Conservation (phyloP, 2,888 invertebrate species). For the Amiota minor region DNA sequence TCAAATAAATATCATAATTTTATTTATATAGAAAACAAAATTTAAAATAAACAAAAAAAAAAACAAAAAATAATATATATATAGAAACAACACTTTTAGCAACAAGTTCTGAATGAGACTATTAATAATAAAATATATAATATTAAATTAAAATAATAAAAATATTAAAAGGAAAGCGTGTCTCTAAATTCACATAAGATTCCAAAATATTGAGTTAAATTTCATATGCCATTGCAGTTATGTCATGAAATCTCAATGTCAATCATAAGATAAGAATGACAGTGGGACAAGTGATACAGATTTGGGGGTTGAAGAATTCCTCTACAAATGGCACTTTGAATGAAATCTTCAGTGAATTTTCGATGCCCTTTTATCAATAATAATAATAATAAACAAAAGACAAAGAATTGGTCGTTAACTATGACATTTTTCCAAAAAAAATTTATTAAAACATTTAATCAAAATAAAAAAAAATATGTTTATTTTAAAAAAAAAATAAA, state of each 20-base stretch:
- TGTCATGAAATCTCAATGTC: too few species aligned
- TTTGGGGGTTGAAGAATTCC: too few species aligned
- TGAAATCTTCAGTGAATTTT: too few species aligned
- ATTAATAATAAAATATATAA: conserved; percentile 61
- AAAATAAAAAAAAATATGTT: conserved; percentile 32
- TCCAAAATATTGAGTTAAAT: too few species aligned
- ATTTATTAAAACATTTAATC: background rate
- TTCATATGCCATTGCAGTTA: too few species aligned
- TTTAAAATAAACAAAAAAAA: conserved; percentile 12
- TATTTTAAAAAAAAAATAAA: conserved; percentile 28
- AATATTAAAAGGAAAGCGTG: conserved; percentile 23
- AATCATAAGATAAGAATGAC: too few species aligned
- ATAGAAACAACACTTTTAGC: conserved; percentile 67
- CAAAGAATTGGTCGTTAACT: background rate
- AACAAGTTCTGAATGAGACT: conserved; percentile 74
- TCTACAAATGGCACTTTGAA: too few species aligned
- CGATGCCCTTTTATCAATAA: too few species aligned
- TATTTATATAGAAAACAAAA: conserved; percentile 13
- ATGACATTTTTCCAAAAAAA: too few species aligned
- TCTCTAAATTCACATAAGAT: too few species aligned
- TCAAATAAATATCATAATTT: conserved; percentile 5
- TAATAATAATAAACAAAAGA: conserved; percentile 18
- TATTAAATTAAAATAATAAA: conserved; percentile 30
- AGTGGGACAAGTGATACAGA: too few species aligned
- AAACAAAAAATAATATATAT: conserved; percentile 60